Percentiles rank a stretch among this genome's conserved stretches.
Conservation (phyloP, 2,888 invertebrate species). For the Nemotelus nigrinus region DNA sequence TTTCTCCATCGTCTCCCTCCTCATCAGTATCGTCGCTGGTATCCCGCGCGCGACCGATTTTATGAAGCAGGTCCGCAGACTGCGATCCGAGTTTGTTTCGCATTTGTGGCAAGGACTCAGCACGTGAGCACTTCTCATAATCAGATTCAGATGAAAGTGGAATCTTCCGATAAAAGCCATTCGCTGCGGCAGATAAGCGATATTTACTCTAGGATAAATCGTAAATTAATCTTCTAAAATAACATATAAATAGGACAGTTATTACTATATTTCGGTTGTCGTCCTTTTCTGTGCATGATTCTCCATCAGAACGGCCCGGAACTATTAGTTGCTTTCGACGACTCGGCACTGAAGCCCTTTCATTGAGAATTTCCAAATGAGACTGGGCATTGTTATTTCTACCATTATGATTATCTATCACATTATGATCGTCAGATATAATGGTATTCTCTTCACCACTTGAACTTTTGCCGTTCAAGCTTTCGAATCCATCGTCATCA, state of each 20-base stretch:
- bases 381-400: slow-evolving; percentile 21
- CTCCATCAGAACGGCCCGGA: slow-evolving; percentile 15
- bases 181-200: slow-evolving; percentile 5
- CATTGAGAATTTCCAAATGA: slow-evolving; percentile 44
- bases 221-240: not conserved
- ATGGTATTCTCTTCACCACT: slow-evolving; percentile 67
- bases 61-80: slow-evolving; percentile 35
- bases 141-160: slow-evolving; percentile 54
- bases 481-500: slow-evolving; percentile 87
- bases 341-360: not conserved
- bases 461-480: slow-evolving; percentile 83
- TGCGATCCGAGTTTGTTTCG: slow-evolving; percentile 31
- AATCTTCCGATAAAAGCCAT: slow-evolving; percentile 47
- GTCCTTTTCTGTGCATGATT: slow-evolving; percentile 39
- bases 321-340: not conserved
- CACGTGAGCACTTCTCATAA: slow-evolving; percentile 50
- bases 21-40: slow-evolving; percentile 62
- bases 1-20: slow-evolving; percentile 68
- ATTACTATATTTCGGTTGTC: not conserved
- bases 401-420: not conserved
- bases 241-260: slow-evolving; percentile 11
- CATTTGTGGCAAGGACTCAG: slow-evolving; percentile 17
- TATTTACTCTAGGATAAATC: slow-evolving; percentile 7
- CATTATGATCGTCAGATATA: slow-evolving; percentile 1
- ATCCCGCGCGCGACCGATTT: slow-evolving; percentile 16